These are phyloP conservation scores for Dicroscelio sp. DNA, from an alignment of 2,888 invertebrate species.

Conservation along the genomic window DNA sequence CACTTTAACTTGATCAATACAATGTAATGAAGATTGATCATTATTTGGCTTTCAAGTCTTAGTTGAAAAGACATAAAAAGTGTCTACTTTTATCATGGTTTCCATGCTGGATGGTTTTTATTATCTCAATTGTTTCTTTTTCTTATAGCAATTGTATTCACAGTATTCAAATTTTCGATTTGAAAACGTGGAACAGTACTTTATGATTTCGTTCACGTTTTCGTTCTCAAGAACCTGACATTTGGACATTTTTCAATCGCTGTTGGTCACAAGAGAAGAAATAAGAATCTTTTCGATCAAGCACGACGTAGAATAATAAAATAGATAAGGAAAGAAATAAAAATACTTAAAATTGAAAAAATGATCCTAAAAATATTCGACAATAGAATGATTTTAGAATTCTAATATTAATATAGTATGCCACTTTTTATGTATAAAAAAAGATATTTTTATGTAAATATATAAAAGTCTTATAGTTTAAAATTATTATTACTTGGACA, in stretches of 20 bases:
- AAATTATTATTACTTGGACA: too few species aligned
- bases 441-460: too few species aligned
- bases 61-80: conserved; percentile 47
- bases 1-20: too few species aligned
- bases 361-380: too few species aligned
- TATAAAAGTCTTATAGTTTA: too few species aligned
- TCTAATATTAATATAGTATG: too few species aligned
- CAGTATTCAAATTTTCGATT: conserved; percentile 51
- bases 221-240: conserved; percentile 41
- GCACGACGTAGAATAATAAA: conserved; percentile 36
- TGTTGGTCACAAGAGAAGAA: conserved; percentile 21
- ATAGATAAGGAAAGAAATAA: conserved; percentile 13
- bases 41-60: conserved; percentile 40
- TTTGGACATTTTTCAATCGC: conserved; percentile 52
- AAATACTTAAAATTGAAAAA: neutral
- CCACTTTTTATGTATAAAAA: too few species aligned
- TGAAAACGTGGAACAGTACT: conserved; percentile 28
- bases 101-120: conserved; percentile 32
- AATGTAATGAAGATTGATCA: conserved; percentile 44
- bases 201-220: conserved; percentile 65
- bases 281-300: conserved; percentile 49
- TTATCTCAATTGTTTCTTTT: conserved; percentile 21
- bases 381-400: too few species aligned
- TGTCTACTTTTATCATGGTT: conserved; percentile 40
- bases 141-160: conserved; percentile 2